Evolutionary conservation across 2,888 invertebrate species (phyloP).

Genomic region (Trichopria drosophilae): DNA sequence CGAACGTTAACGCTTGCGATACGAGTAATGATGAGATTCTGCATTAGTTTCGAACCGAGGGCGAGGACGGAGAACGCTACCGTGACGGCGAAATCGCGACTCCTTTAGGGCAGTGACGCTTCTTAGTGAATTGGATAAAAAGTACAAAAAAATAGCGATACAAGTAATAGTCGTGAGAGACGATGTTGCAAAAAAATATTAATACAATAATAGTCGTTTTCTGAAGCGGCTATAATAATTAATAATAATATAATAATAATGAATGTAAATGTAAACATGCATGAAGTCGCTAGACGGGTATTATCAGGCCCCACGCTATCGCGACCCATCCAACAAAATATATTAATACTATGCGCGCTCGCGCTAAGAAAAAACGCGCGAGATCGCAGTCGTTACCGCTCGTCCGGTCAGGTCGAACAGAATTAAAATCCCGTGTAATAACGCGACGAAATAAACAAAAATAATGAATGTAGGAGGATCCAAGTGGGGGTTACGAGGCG

Average conservation of each 20-base stretch:
- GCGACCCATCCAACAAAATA: conserved; percentile 52
- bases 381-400: conserved; percentile 21
- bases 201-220: conserved; percentile 44
- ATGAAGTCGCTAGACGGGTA: conserved; percentile 41
- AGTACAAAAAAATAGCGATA: conserved; percentile 23
- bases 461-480: too few species aligned
- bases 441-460: conserved; percentile 26
- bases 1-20: too few species aligned
- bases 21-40: too few species aligned
- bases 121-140: too few species aligned
- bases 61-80: conserved; percentile 16
- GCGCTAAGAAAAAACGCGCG: conserved; percentile 29
- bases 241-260: conserved; percentile 45
- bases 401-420: conserved; percentile 9
- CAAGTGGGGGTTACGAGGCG: too few species aligned
- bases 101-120: too few species aligned
- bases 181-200: conserved; percentile 35
- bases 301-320: conserved; percentile 32
- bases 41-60: too few species aligned
- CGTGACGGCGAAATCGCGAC: conserved; percentile 28
- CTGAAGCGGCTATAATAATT: too few species aligned
- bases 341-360: conserved; percentile 53
- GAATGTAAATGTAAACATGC: conserved; percentile 55
- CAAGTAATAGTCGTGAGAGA: conserved; percentile 32
- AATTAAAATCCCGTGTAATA: conserved; percentile 20